phyloP scores from a whole-genome alignment of 2,113 vertebrate species.

The Phalacrocorax brasilianus region DNA sequence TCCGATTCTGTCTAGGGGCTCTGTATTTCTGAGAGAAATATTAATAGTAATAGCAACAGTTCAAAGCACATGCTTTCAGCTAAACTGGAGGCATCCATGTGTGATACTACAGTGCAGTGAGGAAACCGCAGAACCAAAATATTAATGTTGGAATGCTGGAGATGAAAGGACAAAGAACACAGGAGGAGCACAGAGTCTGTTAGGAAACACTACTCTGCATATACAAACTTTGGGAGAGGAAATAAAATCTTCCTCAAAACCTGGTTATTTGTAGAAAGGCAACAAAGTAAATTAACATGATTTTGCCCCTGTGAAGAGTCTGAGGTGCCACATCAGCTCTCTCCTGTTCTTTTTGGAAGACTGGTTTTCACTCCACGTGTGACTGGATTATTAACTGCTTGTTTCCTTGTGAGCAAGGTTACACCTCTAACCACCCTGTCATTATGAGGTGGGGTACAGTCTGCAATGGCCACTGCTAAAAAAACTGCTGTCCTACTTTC shows the following conservation, averaged over 20 bases:
- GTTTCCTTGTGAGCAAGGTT: neutral
- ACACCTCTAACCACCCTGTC: neutral
- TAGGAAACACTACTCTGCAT: conserved; percentile 1
- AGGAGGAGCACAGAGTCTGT: neutral
- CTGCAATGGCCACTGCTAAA: neutral
- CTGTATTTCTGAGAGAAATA: neutral
- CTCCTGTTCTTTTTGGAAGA: neutral
- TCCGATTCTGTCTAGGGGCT: neutral
- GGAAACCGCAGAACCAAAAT: neutral
- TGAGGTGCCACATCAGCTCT: neutral
- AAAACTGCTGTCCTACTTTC: neutral
- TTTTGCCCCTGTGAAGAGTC: neutral
- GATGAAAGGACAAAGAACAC: conserved; percentile 5
- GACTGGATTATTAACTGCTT: neutral
- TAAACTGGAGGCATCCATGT: neutral
- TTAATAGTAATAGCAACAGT: neutral
- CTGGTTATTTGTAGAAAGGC: neutral
- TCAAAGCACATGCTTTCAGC: neutral
- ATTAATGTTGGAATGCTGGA: neutral
- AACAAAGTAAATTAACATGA: neutral
- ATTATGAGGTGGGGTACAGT: too few relatives aligned
- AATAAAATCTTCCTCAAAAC: neutral
- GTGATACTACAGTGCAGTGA: neutral
- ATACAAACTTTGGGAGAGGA: neutral
- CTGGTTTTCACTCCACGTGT: rapidly evolving